phyloP scores from a whole-genome alignment of 2,888 invertebrate species.

The Drosophila fungiperda region DNA sequence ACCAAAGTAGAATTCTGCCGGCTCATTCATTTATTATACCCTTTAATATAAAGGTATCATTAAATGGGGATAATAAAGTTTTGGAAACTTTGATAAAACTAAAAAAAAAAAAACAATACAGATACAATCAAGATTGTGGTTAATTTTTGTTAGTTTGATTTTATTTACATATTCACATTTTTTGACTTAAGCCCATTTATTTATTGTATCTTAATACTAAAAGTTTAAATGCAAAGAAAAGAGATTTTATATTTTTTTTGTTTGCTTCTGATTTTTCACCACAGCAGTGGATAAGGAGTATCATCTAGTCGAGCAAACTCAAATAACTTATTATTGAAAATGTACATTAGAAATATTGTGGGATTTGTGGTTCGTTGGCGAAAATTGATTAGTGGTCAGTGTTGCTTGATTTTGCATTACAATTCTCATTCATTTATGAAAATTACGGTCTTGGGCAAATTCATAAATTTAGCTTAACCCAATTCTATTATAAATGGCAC shows the following conservation, averaged over 20 bases:
- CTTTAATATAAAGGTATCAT: neutral
- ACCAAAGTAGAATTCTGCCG: neutral
- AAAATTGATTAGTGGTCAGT: slow-evolving; percentile 13
- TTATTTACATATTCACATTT: neutral
- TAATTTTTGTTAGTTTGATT: neutral
- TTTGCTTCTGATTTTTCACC: neutral
- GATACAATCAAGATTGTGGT: neutral
- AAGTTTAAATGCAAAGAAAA: neutral
- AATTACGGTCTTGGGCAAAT: neutral
- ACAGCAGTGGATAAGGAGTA: neutral
- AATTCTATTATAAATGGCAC: neutral
- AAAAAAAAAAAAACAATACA: neutral
- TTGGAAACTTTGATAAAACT: neutral
- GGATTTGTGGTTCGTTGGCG: neutral
- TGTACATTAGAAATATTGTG: slow-evolving; percentile 6
- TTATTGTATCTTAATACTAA: neutral
- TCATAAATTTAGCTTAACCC: slow-evolving; percentile 1
- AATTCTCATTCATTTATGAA: slow-evolving; percentile 6
- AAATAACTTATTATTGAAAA: neutral
- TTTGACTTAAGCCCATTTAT: neutral
- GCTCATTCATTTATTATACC: neutral
- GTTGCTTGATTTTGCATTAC: slow-evolving; percentile 2
- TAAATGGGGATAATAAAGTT: neutral
- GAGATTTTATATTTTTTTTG: no score
- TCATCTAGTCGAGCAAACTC: neutral